phyloP scores from a whole-genome alignment of 2,113 vertebrate genomes.

The Mugil cephalus region DNA sequence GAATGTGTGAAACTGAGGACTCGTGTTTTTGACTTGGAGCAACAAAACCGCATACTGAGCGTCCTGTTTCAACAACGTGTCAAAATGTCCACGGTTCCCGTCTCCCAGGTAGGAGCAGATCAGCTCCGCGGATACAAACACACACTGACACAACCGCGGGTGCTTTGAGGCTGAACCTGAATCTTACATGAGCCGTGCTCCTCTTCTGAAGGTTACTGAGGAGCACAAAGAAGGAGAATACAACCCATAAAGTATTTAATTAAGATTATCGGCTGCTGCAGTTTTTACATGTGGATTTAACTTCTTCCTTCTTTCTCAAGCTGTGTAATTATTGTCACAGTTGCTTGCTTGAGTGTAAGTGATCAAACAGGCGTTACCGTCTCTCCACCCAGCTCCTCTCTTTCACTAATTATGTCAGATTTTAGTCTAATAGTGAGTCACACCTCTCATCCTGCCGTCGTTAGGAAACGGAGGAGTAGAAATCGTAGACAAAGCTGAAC shows the following conservation, averaged over 20 bases:
- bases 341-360: neutral
- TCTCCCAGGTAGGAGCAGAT: constrained; percentile 86
- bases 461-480: constrained; percentile 14
- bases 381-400: constrained; percentile 1
- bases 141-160: constrained; percentile 32
- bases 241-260: neutral
- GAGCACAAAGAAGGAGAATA: constrained; percentile 18
- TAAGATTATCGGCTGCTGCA: neutral
- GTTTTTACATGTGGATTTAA: constrained; percentile 2
- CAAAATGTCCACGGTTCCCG: constrained; percentile 85
- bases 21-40: constrained; percentile 93
- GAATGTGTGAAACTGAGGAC: constrained; percentile 94
- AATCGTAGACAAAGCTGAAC: neutral
- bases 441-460: constrained; percentile 11
- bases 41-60: constrained; percentile 91
- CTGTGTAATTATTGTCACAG: constrained; percentile 7
- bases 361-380: constrained; percentile 23
- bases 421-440: constrained; percentile 12
- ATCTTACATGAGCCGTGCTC: constrained; percentile 62
- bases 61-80: constrained; percentile 92
- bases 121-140: constrained; percentile 24
- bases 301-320: constrained; percentile 8
- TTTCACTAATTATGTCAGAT: constrained; percentile 38
- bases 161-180: constrained; percentile 51
- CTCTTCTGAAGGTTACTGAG: constrained; percentile 49